Conservation (phyloP, 2,888 invertebrate genomes). For the Cheilosia vernalis region DNA sequence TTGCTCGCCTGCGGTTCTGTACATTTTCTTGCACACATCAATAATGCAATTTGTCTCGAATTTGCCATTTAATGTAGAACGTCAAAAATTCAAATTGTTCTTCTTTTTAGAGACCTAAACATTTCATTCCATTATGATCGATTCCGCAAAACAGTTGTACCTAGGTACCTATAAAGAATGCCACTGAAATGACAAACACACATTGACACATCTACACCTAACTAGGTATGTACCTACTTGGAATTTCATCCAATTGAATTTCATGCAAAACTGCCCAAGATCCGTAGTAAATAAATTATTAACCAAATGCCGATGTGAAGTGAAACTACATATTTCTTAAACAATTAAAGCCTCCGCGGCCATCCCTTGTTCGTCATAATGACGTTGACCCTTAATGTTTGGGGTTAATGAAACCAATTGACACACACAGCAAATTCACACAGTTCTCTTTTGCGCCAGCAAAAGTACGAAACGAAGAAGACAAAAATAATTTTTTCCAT, state of each 20-base stretch:
- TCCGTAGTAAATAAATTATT: neutral
- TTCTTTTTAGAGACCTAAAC: no score
- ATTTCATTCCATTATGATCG: no score
- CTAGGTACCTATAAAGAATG: no score
- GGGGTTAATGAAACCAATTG: conserved; percentile 83
- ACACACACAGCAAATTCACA: conserved; percentile 79
- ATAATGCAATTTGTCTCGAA: no score
- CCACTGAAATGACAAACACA: neutral
- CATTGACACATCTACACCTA: neutral
- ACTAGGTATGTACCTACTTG: neutral
- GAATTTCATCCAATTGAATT: neutral
- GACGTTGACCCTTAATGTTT: conserved; percentile 68
- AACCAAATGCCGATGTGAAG: neutral
- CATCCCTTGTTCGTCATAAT: conserved; percentile 53
- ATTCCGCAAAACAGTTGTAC: no score
- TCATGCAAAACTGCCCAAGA: neutral
- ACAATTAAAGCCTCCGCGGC: neutral
- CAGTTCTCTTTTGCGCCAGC: conserved; percentile 35
- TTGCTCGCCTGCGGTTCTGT: no score
- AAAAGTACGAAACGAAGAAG: neutral
- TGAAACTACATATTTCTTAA: neutral
- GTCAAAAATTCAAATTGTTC: no score
- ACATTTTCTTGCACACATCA: no score
- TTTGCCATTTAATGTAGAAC: no score
- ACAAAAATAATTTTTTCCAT: conserved; percentile 3